Evolutionary conservation across 37 sponge, comb jelly and placozoan species (phyloP).

Genomic region (Crambe crambe): DNA sequence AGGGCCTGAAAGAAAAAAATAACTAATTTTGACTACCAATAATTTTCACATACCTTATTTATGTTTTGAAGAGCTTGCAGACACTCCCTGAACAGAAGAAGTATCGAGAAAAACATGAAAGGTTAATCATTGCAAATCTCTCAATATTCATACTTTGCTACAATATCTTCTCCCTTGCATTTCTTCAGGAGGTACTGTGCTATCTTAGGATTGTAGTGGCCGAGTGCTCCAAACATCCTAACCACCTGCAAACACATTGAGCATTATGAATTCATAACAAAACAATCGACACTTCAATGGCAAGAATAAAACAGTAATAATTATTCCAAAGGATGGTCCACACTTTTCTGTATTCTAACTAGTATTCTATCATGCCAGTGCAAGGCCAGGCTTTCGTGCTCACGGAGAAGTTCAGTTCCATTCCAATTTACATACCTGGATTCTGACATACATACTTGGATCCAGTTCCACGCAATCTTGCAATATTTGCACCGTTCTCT

Average conservation of each 20-base stretch:
- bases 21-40: background rate
- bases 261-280: too few relatives aligned
- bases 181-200: conserved; percentile 28
- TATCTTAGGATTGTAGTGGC: conserved; percentile 8
- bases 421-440: conserved; percentile 27
- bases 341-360: too few relatives aligned
- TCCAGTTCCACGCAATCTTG: conserved; percentile 44
- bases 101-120: background rate
- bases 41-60: background rate
- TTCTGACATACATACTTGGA: conserved; percentile 44
- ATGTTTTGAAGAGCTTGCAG: background rate
- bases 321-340: too few relatives aligned
- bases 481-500: conserved; percentile 12
- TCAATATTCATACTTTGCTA: conserved; percentile 22
- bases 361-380: background rate
- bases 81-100: conserved; percentile 5
- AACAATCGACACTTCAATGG: too few relatives aligned
- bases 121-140: background rate
- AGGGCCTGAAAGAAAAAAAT: background rate
- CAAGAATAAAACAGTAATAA: too few relatives aligned
- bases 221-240: conserved; percentile 5
- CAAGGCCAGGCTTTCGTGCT: background rate
- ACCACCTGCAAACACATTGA: conserved; percentile 19
- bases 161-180: conserved; percentile 23
- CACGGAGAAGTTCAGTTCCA: too few relatives aligned